These are phyloP conservation scores for Epirrhoe tristata DNA, from an alignment of 2,888 invertebrate species.

Conservation along the genomic window DNA sequence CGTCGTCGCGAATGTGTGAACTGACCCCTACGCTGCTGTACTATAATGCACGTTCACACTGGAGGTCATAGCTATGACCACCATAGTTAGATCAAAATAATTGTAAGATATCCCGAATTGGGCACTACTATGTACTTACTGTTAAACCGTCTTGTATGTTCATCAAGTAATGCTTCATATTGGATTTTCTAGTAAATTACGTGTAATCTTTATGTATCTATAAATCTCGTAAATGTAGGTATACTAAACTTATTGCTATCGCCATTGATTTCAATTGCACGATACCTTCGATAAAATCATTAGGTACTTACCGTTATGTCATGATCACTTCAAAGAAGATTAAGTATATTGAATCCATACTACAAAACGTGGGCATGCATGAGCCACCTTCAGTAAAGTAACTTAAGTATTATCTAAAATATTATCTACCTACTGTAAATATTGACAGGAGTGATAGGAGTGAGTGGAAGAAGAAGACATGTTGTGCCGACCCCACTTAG, in stretches of 20 bases:
- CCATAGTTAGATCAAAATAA: background rate
- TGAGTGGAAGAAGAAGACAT: too few relatives aligned
- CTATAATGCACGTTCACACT: conserved; percentile 4
- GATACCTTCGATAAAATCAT: background rate
- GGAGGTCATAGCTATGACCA: too few relatives aligned
- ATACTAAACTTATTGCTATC: background rate
- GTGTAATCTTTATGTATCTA: background rate
- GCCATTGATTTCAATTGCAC: background rate
- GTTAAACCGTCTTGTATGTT: background rate
- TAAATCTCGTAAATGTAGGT: background rate
- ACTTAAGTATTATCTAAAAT: too few relatives aligned
- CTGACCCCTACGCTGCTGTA: background rate
- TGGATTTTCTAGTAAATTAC: background rate
- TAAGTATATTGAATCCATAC: too few relatives aligned
- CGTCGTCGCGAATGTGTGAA: too few relatives aligned
- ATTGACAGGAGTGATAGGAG: too few relatives aligned
- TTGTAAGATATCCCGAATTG: background rate
- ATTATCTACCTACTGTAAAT: too few relatives aligned
- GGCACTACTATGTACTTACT: conserved; percentile 4
- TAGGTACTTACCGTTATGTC: background rate
- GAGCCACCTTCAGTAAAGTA: background rate
- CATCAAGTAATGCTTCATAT: conserved; percentile 2
- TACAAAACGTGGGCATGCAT: background rate
- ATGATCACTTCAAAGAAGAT: too few relatives aligned
- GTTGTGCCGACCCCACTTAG: too few relatives aligned